A percentile compares a stretch with the other conserved stretches of the same genome.
Evolutionary conservation across 2,888 invertebrate genomes (phyloP).

Genomic region (Andrena fulva): DNA sequence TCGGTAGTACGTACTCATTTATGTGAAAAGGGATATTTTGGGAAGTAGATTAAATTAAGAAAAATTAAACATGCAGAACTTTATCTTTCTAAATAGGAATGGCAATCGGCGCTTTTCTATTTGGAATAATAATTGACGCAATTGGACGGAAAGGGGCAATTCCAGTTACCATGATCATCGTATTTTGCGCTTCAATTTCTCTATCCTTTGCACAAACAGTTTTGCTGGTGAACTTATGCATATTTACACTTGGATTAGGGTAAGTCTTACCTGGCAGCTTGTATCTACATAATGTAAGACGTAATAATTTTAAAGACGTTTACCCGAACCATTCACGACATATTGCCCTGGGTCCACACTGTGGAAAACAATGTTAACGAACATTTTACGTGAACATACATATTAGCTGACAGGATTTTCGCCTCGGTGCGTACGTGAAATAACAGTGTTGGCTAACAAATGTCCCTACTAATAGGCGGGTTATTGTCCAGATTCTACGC

Average conservation of each 20-base stretch:
- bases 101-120: slow-evolving; percentile 80
- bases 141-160: slow-evolving; percentile 83
- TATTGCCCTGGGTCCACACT: no score
- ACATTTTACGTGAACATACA: no score
- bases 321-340: no score
- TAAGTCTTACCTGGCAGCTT: slow-evolving; percentile 67
- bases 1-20: not conserved
- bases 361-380: no score
- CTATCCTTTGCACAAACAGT: slow-evolving; percentile 83
- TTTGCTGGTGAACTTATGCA: slow-evolving; percentile 80
- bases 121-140: slow-evolving; percentile 82
- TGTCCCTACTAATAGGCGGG: no score
- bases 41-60: not conserved
- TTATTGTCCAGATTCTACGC: no score
- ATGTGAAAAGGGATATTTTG: not conserved
- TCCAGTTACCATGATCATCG: slow-evolving; percentile 79
- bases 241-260: slow-evolving; percentile 84
- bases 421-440: no score
- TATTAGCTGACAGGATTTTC: no score
- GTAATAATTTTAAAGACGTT: no score
- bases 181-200: slow-evolving; percentile 82
- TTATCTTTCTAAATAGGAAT: slow-evolving; percentile 77
- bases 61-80: not conserved
- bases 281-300: no score
- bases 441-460: no score